phyloP scores from a whole-genome alignment of 1,140 invertebrate genomes.

The Aleiodes sp. region DNA sequence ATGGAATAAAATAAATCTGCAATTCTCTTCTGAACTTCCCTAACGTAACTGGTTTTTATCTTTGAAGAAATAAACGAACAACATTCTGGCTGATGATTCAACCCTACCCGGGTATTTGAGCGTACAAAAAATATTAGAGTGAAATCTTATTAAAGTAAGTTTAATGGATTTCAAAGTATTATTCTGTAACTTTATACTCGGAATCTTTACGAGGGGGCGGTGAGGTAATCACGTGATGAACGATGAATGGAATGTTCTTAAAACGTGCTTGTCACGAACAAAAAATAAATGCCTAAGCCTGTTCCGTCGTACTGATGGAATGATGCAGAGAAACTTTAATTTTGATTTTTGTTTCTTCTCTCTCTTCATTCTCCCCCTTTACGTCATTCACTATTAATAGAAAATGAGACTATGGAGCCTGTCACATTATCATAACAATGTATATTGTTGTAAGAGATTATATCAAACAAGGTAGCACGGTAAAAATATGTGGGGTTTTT shows the following conservation, averaged over 20 bases:
- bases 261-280: not conserved
- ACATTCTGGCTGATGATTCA: not conserved
- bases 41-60: no score
- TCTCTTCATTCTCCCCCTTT: no score
- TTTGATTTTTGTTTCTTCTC: no score
- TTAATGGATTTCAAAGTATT: conserved; percentile 25
- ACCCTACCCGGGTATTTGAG: not conserved
- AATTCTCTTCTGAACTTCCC: no score
- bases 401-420: no score
- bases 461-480: not conserved
- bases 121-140: not conserved
- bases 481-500: not conserved
- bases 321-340: no score
- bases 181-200: not conserved
- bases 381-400: no score
- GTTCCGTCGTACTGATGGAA: no score
- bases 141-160: conserved; percentile 38
- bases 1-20: no score
- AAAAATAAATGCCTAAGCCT: not conserved
- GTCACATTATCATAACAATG: not conserved
- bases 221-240: conserved; percentile 16
- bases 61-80: not conserved
- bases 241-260: conserved; percentile 3
- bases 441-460: conserved; percentile 26
- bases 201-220: not conserved